Evolutionary conservation across 1,140 invertebrate genomes (phyloP).

Genomic region (Subanguina moxae): DNA sequence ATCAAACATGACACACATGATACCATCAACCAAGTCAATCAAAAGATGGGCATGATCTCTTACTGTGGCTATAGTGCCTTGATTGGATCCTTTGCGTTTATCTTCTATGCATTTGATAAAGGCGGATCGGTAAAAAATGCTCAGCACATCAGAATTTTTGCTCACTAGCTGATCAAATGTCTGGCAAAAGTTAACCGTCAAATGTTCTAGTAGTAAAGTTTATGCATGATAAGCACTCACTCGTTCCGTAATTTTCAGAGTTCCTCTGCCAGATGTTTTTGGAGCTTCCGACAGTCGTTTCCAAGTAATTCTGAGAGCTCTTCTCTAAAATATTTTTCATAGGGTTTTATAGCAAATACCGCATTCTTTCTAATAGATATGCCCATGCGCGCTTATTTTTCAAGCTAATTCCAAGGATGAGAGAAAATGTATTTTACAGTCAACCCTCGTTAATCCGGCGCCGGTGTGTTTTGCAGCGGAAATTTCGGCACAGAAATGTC

Average conservation of each 20-base stretch:
- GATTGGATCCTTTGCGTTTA: constrained; percentile 19
- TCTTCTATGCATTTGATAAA: constrained; percentile 55
- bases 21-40: constrained; percentile 50
- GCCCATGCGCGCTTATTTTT: background rate
- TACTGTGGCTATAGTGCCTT: constrained; percentile 46
- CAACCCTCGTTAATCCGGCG: too few relatives aligned
- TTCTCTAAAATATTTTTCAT: constrained; percentile 41
- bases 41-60: constrained; percentile 54
- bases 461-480: too few relatives aligned
- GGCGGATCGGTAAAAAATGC: constrained; percentile 50
- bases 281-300: constrained; percentile 52
- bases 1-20: constrained; percentile 50
- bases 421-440: too few relatives aligned
- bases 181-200: constrained; percentile 28
- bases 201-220: constrained; percentile 34
- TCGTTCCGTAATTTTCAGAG: constrained; percentile 56
- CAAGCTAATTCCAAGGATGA: background rate
- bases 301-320: constrained; percentile 56
- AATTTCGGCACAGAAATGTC: too few relatives aligned
- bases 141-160: constrained; percentile 42
- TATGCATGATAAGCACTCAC: constrained; percentile 29
- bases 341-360: background rate
- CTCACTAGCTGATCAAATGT: constrained; percentile 47
- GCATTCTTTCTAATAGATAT: too few relatives aligned
- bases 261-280: constrained; percentile 56